Conservation (phyloP, 1,140 invertebrate species). For the Aphelenchoides besseyi region DNA sequence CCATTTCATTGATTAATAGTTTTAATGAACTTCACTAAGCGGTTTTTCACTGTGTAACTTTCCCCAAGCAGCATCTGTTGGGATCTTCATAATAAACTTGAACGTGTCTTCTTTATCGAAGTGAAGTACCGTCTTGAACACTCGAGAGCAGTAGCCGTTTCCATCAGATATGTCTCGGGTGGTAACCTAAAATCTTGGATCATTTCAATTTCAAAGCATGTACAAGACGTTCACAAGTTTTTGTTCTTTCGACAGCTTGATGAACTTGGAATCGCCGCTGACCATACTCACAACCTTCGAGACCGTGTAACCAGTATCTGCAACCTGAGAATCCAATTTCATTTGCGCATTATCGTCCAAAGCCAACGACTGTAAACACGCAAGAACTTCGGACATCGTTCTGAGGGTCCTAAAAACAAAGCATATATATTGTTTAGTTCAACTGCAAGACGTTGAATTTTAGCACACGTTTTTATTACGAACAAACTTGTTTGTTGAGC, state of each 20-base stretch:
- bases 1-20: no score
- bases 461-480: no score
- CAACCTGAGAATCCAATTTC: not conserved
- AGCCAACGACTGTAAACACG: not conserved
- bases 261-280: not conserved
- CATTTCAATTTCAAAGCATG: not conserved
- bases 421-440: no score
- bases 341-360: not conserved
- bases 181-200: not conserved
- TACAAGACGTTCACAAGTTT: slow-evolving; percentile 4
- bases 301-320: not conserved
- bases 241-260: not conserved
- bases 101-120: not conserved
- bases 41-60: not conserved
- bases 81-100: slow-evolving; percentile 21
- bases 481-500: no score
- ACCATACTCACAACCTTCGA: not conserved
- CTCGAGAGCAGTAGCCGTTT: slow-evolving; percentile 18
- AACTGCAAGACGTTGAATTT: no score
- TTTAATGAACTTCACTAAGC: not conserved
- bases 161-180: not conserved
- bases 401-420: no score
- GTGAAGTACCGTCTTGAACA: not conserved
- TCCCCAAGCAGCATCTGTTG: not conserved
- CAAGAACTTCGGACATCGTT: not conserved